phyloP scores from a whole-genome alignment of 2,888 invertebrate species.

The Polydesmus complanatus region DNA sequence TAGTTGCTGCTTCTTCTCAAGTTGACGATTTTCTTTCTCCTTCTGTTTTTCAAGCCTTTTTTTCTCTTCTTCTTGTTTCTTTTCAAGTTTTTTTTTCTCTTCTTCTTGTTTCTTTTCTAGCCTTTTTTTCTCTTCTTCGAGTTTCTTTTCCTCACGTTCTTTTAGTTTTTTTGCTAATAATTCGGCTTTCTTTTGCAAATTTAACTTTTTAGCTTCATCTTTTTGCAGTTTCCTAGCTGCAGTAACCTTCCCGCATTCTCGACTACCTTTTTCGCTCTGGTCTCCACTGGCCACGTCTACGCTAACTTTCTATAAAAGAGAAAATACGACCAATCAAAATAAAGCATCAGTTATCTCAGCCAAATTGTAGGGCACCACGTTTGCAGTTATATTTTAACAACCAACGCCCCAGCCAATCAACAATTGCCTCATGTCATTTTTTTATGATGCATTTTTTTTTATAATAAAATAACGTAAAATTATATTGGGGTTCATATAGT shows the following conservation, averaged over 20 bases:
- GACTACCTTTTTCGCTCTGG: neutral
- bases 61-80: constrained; percentile 30
- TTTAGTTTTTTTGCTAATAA: constrained; percentile 33
- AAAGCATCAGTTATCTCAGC: neutral
- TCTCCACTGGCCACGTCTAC: too few species aligned
- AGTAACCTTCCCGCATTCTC: neutral
- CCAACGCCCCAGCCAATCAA: too few species aligned
- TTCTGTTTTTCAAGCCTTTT: constrained; percentile 13
- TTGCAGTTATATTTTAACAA: too few species aligned
- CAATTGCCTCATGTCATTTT: too few species aligned
- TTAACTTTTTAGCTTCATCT: constrained; percentile 1
- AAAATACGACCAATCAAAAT: neutral
- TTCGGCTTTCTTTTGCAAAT: constrained; percentile 9
- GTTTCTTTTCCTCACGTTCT: constrained; percentile 42
- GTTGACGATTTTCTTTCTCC: constrained; percentile 5
- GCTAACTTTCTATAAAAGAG: neutral
- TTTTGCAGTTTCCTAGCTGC: neutral
- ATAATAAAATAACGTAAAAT: neutral
- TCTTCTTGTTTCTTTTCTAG: constrained; percentile 30
- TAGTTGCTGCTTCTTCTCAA: neutral
- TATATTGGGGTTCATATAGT: neutral
- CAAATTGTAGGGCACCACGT: too few species aligned
- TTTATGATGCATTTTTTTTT: too few species aligned
- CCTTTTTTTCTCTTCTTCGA: constrained; percentile 35
- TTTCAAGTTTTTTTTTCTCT: constrained; percentile 31